Percentiles rank a stretch among this genome's conserved stretches.
Evolutionary conservation across 2,888 invertebrate species (phyloP).

Genomic region (Latrodectus elegans): DNA sequence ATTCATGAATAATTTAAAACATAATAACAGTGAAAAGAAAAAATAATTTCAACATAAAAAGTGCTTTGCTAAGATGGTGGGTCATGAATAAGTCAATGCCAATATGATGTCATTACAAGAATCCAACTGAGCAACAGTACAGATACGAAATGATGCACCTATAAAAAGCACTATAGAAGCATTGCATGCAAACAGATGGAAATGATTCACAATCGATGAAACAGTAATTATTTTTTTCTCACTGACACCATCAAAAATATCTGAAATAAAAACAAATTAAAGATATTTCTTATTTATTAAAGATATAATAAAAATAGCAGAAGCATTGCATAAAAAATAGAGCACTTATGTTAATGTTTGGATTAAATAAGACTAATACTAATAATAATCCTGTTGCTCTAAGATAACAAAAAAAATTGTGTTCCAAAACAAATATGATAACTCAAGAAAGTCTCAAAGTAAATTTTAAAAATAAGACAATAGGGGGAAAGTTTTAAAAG

Average conservation of each 20-base stretch:
- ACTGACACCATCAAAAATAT: conserved; percentile 57
- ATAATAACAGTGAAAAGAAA: background rate
- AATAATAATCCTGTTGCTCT: too few relatives aligned
- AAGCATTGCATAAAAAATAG: too few relatives aligned
- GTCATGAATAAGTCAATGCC: conserved; percentile 20
- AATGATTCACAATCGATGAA: conserved; percentile 59
- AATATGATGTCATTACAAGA: conserved; percentile 9
- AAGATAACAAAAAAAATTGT: too few relatives aligned
- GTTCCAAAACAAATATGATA: too few relatives aligned
- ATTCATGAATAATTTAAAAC: background rate
- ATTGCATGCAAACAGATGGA: conserved; percentile 57
- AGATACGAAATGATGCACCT: conserved; percentile 42
- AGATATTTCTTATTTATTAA: background rate
- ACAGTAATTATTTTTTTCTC: conserved; percentile 35
- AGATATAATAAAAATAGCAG: too few relatives aligned
- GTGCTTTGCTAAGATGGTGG: background rate
- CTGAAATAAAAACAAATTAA: conserved; percentile 17
- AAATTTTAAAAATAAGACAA: too few relatives aligned
- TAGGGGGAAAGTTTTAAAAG: too few relatives aligned
- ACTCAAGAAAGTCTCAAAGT: too few relatives aligned
- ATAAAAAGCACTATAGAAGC: conserved; percentile 65
- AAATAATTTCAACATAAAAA: background rate
- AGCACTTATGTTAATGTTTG: too few relatives aligned
- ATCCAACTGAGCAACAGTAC: conserved; percentile 49
- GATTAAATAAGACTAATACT: too few relatives aligned